Evolutionary conservation across 2,888 invertebrate species (phyloP), one percentile per base, ranked within the genome.

Genomic region (Agriotes lineatus): DNA sequence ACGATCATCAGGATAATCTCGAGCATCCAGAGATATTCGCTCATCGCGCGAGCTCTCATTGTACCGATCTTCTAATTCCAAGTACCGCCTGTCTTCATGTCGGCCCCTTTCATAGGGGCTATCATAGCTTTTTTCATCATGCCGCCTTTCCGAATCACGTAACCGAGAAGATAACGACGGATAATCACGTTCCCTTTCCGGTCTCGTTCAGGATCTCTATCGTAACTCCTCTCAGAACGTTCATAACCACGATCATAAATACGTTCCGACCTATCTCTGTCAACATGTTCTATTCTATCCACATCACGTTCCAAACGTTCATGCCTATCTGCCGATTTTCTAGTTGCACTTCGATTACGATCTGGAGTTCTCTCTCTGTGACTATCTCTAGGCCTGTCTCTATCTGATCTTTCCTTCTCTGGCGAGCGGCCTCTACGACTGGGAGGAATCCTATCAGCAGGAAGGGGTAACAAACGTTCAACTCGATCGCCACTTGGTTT

Each of bases 391-490:
- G 85, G 81, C 76, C 87, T 84, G 69, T 86, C 84, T 70, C 87
- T 86, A 52, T 86, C 86, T 72, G 87, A 85, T 75, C 88, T 84
- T 66, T 88, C 88, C 60, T 88, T 86, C 37, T 75, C 75, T 9
- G 75, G 61, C 4, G 86, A 84, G 75, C 87, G 86, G 1, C 86
- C 87, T 72, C 86, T 82, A 16, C 87, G 82, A 50, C 87, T 76
- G n/a, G 83, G 81, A 5, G 83, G 81, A 58, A 91, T 84, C 4
- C 92, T 85, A 75, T 91, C 91, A 68, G 90, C 88, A 10, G 89
- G 88, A 57, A 90, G 84, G 0, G 90, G 90, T 22, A 91, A 80
- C 33, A 91, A 82, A 45, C 91, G 85, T 77, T 91, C 90, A 77
- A 88, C 87, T 56, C 76, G 87, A 76, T 88, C 85, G 10, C 82